These are phyloP conservation scores for Amiota mariae DNA, from an alignment of 2,888 invertebrate genomes.

Conservation along the genomic window DNA sequence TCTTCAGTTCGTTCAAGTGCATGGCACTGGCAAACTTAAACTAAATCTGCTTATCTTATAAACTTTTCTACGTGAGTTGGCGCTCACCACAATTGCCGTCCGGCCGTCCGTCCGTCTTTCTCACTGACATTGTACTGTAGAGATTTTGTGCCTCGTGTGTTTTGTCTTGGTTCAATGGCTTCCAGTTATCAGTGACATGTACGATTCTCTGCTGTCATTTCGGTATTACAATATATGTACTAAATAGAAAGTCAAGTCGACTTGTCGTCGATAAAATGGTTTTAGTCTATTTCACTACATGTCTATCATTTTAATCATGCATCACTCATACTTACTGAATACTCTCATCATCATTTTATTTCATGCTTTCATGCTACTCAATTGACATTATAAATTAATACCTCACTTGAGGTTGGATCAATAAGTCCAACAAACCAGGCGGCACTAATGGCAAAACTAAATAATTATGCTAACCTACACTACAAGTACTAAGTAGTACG, in stretches of 20 bases:
- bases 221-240: slow-evolving; percentile 3
- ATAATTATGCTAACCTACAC: slow-evolving; percentile 9
- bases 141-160: neutral
- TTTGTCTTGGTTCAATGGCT: slow-evolving; percentile 4
- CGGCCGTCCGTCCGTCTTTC: neutral
- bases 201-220: neutral
- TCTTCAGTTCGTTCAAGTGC: too few species aligned
- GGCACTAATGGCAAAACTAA: slow-evolving; percentile 13
- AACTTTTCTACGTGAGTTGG: slow-evolving; percentile 68
- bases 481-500: neutral
- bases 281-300: neutral
- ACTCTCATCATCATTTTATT: too few species aligned
- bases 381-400: slow-evolving; percentile 12
- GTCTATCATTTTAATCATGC: slow-evolving; percentile 14
- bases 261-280: slow-evolving; percentile 10
- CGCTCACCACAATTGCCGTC: slow-evolving; percentile 45
- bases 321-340: neutral
- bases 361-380: neutral
- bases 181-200: slow-evolving; percentile 16
- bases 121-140: neutral
- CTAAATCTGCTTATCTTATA: slow-evolving; percentile 69
- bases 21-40: slow-evolving; percentile 52
- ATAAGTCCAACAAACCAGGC: neutral
- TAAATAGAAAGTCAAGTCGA: neutral
- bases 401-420: neutral